Base-by-base conservation (phyloP, 2,888 invertebrate species). In the Eutolmus rufibarbis region DNA sequence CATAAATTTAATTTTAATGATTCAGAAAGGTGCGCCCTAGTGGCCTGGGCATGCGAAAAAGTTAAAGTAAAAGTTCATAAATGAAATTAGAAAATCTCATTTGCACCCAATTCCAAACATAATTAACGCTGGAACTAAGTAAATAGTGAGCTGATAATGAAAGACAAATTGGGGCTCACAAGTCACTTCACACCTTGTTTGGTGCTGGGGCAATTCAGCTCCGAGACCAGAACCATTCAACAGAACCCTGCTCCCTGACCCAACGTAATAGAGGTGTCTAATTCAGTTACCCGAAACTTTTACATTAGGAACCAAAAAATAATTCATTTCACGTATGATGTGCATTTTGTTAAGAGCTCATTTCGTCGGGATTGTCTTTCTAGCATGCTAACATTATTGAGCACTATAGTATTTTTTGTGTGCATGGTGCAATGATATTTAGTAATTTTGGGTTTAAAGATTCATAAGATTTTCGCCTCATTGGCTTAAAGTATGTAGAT, bases 101-200 rank as follows among this genome's bases (percentile, higher is more conserved):
- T 81, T 81, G 81, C 81, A 81, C 81, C 81, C 81, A 81, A 81
- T 81, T 81, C 56, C 56, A 81, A 81, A 81, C 43, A 81, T 81
- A 81, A 81, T 81, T 81, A 81, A 56, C 40, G 51, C 46, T 81
- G 8, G 56, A 23, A 81, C 81, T 81, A 81, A 81, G 81, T 81
- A 51, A 81, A 81, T 81, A 81, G 56, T 56, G 81, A 46, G 56
- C 81, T 81, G 81, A 81, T 81, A 81, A 81, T 56, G 81, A 81
- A 81, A 81, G 51, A 81, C 81, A 81, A 81, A 81, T 81, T 81
- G 81, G 81, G 79, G 81, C 43, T 43, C 81, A 81, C 81, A 51
- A 81, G 51, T 81, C 28, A 56, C 81, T 81, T 81, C 81, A n/a
- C 81, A 81, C 81, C 81, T 81, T 81, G 81, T 81, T 81, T 81